phyloP scores from a whole-genome alignment of 1,140 invertebrate species.

The Wiebesia pumilae region DNA sequence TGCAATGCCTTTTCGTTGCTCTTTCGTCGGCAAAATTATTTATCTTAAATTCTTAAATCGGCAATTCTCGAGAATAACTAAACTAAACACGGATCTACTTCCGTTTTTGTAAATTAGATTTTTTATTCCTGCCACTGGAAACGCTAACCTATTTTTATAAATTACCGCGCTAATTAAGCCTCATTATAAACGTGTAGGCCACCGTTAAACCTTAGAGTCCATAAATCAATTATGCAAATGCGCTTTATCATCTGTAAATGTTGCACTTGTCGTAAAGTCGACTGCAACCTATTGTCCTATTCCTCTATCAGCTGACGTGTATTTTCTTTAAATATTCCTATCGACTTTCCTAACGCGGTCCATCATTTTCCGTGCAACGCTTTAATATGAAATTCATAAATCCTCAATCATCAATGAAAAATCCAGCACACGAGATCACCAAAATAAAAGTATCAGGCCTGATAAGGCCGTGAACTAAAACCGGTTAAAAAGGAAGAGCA shows the following conservation, averaged over 20 bases:
- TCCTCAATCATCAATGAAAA: neutral
- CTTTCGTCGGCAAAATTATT: neutral
- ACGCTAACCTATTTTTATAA: neutral
- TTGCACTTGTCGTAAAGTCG: neutral
- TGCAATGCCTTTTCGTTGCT: neutral
- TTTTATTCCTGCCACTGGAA: neutral
- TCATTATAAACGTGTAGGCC: neutral
- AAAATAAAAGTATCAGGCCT: neutral
- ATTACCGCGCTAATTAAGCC: neutral
- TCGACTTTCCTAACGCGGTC: no score
- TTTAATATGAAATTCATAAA: neutral
- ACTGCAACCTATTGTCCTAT: neutral
- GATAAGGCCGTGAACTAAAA: constrained; percentile 8
- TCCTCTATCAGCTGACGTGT: neutral
- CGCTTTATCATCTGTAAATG: neutral
- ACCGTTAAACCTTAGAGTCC: neutral
- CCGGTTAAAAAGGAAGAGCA: neutral
- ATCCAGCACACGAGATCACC: neutral
- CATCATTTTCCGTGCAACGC: neutral
- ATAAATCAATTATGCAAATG: neutral
- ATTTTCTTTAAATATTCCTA: neutral
- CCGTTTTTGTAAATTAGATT: neutral
- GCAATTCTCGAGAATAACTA: neutral
- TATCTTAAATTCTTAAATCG: neutral
- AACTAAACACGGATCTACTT: neutral